These are phyloP conservation scores for Strix uralensis DNA, from an alignment of 2,113 vertebrate species.

Conservation along the genomic window DNA sequence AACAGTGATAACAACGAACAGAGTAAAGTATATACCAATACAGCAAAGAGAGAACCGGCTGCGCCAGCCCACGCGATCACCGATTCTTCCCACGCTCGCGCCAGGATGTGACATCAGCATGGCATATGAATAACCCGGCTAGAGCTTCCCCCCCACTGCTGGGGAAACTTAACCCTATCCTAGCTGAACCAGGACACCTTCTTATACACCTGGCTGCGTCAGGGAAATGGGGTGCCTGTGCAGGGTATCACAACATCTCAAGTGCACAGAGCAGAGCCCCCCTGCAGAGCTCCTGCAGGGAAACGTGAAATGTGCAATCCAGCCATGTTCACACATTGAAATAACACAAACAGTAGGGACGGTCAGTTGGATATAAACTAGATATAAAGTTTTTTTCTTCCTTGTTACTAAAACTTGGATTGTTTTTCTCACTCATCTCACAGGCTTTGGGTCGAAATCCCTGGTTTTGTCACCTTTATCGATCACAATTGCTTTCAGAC, in stretches of 20 bases:
- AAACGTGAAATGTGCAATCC: background rate
- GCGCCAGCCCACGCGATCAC: too few species aligned
- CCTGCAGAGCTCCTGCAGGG: background rate
- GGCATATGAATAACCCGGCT: too few species aligned
- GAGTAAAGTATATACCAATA: too few species aligned
- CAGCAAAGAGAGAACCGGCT: too few species aligned
- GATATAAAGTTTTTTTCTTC: background rate
- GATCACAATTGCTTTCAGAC: background rate
- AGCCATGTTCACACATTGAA: background rate
- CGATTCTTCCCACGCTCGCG: too few species aligned
- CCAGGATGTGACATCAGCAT: too few species aligned
- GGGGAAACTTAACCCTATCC: too few species aligned
- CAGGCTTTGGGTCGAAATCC: background rate
- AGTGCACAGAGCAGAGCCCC: background rate
- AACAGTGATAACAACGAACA: too few species aligned
- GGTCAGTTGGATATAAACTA: background rate
- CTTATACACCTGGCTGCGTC: background rate
- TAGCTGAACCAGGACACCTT: too few species aligned
- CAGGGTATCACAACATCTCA: accelerated
- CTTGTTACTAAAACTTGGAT: background rate
- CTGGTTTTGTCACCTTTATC: accelerated
- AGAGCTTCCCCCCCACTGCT: too few species aligned
- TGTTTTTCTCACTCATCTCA: background rate
- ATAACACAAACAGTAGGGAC: background rate
- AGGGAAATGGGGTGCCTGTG: background rate